A percentile compares a stretch with the other conserved stretches of the same genome.
Conservation (phyloP, 2,888 invertebrate genomes). For the Phyllotreta striolata region DNA sequence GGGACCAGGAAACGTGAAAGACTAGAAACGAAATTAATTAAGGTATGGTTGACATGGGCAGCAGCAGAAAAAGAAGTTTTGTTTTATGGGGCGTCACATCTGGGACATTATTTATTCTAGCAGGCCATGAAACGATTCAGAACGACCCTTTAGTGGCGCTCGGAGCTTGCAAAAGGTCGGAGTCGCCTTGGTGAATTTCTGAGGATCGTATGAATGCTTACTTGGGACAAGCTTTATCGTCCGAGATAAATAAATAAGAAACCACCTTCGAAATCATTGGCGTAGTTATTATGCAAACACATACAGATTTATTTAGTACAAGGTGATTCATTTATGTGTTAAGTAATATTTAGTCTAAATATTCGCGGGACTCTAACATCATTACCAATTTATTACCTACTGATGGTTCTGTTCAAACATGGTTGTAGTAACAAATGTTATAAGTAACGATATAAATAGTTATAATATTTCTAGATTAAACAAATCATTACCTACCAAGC, state of each 20-base stretch:
- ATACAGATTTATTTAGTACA: too few relatives aligned
- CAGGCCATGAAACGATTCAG: constrained; percentile 35
- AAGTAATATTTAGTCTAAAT: too few relatives aligned
- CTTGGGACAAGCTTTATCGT: constrained; percentile 31
- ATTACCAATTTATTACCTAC: too few relatives aligned
- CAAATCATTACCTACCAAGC: too few relatives aligned
- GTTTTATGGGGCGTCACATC: constrained; percentile 37
- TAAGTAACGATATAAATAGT: too few relatives aligned
- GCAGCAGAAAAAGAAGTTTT: constrained; percentile 37
- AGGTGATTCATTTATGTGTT: too few relatives aligned
- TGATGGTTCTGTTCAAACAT: too few relatives aligned
- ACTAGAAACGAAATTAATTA: constrained; percentile 36
- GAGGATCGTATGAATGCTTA: constrained; percentile 28
- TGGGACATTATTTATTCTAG: constrained; percentile 37
- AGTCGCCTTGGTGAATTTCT: constrained; percentile 27
- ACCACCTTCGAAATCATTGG: constrained; percentile 8
- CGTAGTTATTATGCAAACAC: background rate
- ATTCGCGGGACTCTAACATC: too few relatives aligned
- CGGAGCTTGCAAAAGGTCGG: constrained; percentile 25
- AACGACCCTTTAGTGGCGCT: constrained; percentile 35
- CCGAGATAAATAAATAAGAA: constrained; percentile 23
- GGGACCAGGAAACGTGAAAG: constrained; percentile 31
- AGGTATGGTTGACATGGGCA: constrained; percentile 36
- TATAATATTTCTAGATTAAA: too few relatives aligned
- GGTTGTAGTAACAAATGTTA: too few relatives aligned